These are phyloP conservation scores for Plebejus argus DNA, from an alignment of 2,888 invertebrate species.

Conservation along the genomic window DNA sequence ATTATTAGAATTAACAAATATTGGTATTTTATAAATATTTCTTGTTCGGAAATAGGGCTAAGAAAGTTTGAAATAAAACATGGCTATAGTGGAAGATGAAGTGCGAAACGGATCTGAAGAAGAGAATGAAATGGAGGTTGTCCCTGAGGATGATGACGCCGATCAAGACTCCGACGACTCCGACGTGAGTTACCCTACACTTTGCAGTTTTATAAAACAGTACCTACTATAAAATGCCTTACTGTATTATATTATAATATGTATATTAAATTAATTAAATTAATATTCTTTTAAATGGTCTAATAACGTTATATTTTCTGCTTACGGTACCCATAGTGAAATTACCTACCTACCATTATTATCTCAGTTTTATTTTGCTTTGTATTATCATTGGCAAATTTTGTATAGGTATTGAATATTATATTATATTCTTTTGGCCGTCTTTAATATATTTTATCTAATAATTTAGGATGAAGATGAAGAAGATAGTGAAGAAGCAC, in stretches of 20 bases:
- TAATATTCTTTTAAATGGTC: neutral
- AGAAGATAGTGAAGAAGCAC: slow-evolving; percentile 57
- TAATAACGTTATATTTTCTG: neutral
- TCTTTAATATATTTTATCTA: slow-evolving; percentile 23
- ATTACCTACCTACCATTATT: slow-evolving; percentile 6
- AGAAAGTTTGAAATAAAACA: slow-evolving; percentile 48
- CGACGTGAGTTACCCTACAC: slow-evolving; percentile 56
- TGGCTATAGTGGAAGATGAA: slow-evolving; percentile 76
- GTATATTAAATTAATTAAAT: no score
- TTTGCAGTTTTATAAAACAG: neutral
- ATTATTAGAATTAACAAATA: no score
- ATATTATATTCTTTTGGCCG: neutral
- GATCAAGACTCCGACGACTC: slow-evolving; percentile 73
- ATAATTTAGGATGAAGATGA: slow-evolving; percentile 63
- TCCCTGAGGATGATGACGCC: slow-evolving; percentile 68
- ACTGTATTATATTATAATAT: neutral
- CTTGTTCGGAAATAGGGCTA: slow-evolving; percentile 45
- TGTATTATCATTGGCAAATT: neutral
- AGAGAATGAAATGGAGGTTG: slow-evolving; percentile 73
- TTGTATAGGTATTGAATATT: neutral
- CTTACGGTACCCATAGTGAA: neutral
- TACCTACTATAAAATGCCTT: neutral
- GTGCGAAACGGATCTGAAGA: slow-evolving; percentile 73
- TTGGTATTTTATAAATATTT: slow-evolving; percentile 33
- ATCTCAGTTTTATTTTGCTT: neutral